Base-by-base conservation (phyloP, 2,797 vertebrate genomes). In the Sitta carolinensis region DNA sequence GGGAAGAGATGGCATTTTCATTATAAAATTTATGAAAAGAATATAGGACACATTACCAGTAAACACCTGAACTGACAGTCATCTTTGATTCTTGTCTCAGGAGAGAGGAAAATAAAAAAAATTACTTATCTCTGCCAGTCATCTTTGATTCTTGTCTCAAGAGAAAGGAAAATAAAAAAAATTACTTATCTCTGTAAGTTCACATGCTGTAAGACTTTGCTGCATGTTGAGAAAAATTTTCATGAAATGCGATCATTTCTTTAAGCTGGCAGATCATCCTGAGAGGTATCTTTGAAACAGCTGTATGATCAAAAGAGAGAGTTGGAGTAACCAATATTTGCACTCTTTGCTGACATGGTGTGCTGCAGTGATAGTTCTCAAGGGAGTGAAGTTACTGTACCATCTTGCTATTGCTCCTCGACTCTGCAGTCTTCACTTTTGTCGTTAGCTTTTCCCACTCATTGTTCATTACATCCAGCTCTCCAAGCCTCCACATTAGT, bases 281-380 rank as follows among this genome's bases (percentile, higher is more conserved):
- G 38, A 36, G 12, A 61, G 29, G 25, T 67, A 55, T 61, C 21
- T 73, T 4, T 74, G 57, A 63, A 86, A 74, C 10, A 70, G 17
- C 5, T 52, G 40, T 59, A 22, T n/a, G 57, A 48, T 55, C 30
- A 55, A 88, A 77, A 45, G 9, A 7, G 2, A 54, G n/a, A 88
- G 58, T 2, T 55, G 42, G 16, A 36, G 21, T 11, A 70, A 52
- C 21, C 11, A 29, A 10, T 62, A 48, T 78, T 64, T 52, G 8
- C 5, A 2, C 17, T 34, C 0, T n/a, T 20, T 57, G 36, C 45
- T 70, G 52, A 29, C 12, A 11, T 27, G 48, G 10, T 62, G 21
- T 0, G 0, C 17, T 74, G 5, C 19, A 14, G 10, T 11, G 2
- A 2, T 3, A 48, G 25, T 32, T 69, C 38, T 61, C 15, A 47